A percentile compares a stretch with the other conserved stretches of the same genome.
Evolutionary conservation across 2,797 vertebrate genomes (phyloP).

Genomic region (Pangasius djambal): DNA sequence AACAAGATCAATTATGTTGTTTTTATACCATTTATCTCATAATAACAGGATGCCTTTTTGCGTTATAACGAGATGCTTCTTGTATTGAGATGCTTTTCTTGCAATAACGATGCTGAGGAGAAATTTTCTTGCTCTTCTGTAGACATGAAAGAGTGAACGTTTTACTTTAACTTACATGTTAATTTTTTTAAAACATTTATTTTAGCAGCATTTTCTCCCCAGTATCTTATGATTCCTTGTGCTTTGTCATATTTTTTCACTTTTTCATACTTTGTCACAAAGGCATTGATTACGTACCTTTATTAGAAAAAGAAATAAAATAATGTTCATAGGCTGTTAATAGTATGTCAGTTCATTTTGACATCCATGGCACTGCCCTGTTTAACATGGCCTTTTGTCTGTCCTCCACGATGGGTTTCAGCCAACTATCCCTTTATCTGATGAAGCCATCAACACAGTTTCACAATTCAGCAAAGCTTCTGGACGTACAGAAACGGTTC

Average conservation of each 20-base stretch:
- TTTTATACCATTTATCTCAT: background rate
- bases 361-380: background rate
- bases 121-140: background rate
- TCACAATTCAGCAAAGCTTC: no score
- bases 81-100: background rate
- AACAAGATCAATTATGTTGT: background rate
- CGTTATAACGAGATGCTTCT: background rate
- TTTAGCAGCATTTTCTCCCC: background rate
- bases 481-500: background rate
- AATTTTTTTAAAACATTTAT: background rate
- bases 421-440: background rate
- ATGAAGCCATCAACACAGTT: background rate
- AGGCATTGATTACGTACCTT: background rate
- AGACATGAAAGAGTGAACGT: background rate
- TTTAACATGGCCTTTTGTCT: background rate
- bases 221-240: background rate
- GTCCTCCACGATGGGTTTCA: background rate
- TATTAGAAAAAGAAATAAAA: background rate
- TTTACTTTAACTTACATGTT: background rate
- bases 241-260: no score
- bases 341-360: background rate
- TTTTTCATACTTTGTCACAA: no score
- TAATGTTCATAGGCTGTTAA: background rate
- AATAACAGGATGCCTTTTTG: background rate
- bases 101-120: background rate